Evolutionary conservation across 2,888 invertebrate genomes (phyloP), one percentile per base, ranked within the genome.

Genomic region (Amblyjoppa proteus): DNA sequence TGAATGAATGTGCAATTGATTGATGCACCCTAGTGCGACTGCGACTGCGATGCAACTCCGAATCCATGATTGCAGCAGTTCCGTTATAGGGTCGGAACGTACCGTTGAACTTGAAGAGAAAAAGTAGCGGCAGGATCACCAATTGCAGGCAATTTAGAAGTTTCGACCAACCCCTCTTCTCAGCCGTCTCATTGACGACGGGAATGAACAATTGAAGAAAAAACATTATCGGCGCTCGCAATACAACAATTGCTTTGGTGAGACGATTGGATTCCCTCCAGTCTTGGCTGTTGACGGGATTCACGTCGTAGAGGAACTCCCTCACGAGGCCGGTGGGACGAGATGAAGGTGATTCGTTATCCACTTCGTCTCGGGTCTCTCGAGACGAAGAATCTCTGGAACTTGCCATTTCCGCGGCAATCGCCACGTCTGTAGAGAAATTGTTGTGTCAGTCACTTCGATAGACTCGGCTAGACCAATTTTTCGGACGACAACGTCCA

Each of bases 91-190:
- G 20, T 56, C 58, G 31, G 13, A 28, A 61, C 4, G 88, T 87
- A 93, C 93, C 88, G 58, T 91, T 86, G 53, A 93, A 93, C 58
- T 95, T 90, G 85, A 94, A 92, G 45, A 94, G 87, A n/a, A 92
- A 88, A 45, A 94, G 90, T 20, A 94, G 84, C 28, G 95, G 96
- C 25, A 95, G 94, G 13, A 94, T 89, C 49, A 95, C 90, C 71
- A 95, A 92, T 88, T 96, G 96, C 4, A 95, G 85, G 56, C 94
- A 94, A 87, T 95, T 95, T 20, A 96, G 92, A 64, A 95, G 92
- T 89, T 95, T 95, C 82, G 95, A 95, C 96, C 96, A 96, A 74
- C 95, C 95, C 83, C 94, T 92, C 82, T 94, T 94, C 80, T 93
- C 93, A 2, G 94, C 93, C 11, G 94, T 93, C 83, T 94, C 93